These are phyloP conservation scores for Anser brachyrhynchus DNA, from an alignment of 2,113 vertebrate genomes.

Conservation along the genomic window DNA sequence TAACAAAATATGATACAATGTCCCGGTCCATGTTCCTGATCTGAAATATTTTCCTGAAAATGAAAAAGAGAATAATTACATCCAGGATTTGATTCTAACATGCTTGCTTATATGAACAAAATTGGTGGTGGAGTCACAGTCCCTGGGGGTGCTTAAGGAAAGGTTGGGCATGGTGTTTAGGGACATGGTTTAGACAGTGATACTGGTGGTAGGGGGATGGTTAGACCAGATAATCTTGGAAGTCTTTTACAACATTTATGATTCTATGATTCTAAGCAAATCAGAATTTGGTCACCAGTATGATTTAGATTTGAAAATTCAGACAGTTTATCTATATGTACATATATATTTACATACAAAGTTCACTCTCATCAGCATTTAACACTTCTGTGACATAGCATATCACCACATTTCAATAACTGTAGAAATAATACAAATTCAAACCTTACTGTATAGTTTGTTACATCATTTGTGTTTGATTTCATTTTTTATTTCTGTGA, in stretches of 20 bases:
- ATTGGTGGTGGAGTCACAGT: too few relatives aligned
- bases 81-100: not conserved
- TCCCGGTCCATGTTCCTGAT: too few relatives aligned
- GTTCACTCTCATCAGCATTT: not conserved
- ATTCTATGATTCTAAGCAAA: not conserved
- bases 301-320: not conserved
- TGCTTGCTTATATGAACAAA: not conserved
- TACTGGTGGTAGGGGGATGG: too few relatives aligned
- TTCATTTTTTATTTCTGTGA: not conserved
- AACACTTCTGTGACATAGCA: not conserved
- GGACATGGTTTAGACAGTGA: too few relatives aligned
- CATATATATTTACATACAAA: too few relatives aligned
- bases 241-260: too few relatives aligned
- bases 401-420: not conserved
- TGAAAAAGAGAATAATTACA: accelerated
- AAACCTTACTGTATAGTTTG: not conserved
- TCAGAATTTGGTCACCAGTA: not conserved
- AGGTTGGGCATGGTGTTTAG: too few relatives aligned
- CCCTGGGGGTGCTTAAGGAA: too few relatives aligned
- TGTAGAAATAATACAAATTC: not conserved
- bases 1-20: accelerated
- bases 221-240: too few relatives aligned
- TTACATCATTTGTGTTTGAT: not conserved
- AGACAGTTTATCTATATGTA: not conserved
- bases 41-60: accelerated